These are phyloP conservation scores for Hipposideros armiger DNA, from an alignment of 2,113 vertebrate species.

Conservation along the genomic window DNA sequence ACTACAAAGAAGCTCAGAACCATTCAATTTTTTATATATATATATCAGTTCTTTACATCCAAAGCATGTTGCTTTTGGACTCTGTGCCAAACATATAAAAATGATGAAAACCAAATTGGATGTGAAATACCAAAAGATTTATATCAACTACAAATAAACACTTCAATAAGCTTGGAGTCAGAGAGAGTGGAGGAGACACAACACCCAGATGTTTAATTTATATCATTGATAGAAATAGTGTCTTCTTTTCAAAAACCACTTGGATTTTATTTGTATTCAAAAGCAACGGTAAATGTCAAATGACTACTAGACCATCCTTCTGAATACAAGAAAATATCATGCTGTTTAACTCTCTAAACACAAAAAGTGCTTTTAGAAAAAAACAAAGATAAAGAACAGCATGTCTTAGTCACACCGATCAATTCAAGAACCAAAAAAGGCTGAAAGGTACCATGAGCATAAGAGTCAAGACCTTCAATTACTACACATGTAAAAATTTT, in stretches of 20 bases:
- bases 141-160: slow-evolving; percentile 63
- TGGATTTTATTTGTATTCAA: slow-evolving; percentile 71
- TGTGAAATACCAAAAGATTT: slow-evolving; percentile 60
- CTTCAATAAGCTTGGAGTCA: slow-evolving; percentile 52
- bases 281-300: slow-evolving; percentile 78
- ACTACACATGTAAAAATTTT: slow-evolving; percentile 38
- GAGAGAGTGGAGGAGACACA: neutral
- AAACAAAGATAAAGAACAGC: slow-evolving; percentile 67
- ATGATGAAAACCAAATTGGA: neutral
- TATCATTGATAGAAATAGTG: slow-evolving; percentile 61
- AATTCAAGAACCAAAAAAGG: slow-evolving; percentile 14
- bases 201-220: slow-evolving; percentile 68
- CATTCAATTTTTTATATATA: slow-evolving; percentile 34
- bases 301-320: slow-evolving; percentile 61
- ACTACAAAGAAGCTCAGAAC: slow-evolving; percentile 18
- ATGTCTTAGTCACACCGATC: slow-evolving; percentile 57
- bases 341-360: slow-evolving; percentile 69
- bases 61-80: slow-evolving; percentile 24
- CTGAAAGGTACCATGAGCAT: neutral
- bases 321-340: slow-evolving; percentile 72
- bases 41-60: neutral
- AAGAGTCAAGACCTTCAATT: neutral
- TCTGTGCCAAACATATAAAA: slow-evolving; percentile 6
- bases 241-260: slow-evolving; percentile 67
- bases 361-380: slow-evolving; percentile 68